phyloP scores from a whole-genome alignment of 2,113 vertebrate genomes.

The Gallinago media region DNA sequence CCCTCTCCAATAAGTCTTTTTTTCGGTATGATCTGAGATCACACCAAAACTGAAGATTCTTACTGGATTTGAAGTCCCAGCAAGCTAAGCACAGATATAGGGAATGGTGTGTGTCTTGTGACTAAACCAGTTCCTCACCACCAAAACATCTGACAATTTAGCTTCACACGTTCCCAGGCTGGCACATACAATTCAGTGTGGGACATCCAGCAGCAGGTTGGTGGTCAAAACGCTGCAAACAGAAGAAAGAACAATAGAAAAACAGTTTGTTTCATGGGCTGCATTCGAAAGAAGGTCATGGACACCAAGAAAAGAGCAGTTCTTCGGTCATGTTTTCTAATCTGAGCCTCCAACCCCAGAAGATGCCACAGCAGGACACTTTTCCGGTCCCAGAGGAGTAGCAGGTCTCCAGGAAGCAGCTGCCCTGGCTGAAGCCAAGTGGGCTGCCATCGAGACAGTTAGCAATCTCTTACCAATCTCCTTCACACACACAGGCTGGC shows the following conservation, averaged over 20 bases:
- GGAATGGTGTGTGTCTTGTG: not conserved
- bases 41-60: not conserved
- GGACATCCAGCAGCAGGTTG: not conserved
- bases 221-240: not conserved
- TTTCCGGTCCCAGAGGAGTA: not conserved
- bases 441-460: not conserved
- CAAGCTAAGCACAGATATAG: not conserved
- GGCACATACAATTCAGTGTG: not conserved
- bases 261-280: not conserved
- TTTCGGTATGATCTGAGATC: not conserved
- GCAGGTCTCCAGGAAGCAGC: not conserved
- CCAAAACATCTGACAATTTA: not conserved
- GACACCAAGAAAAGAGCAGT: not conserved
- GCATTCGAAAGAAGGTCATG: not conserved
- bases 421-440: not conserved
- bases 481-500: not conserved
- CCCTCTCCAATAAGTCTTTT: not conserved
- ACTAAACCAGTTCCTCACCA: not conserved
- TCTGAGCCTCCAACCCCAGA: not conserved
- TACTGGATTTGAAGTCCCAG: not conserved
- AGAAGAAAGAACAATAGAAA: not conserved
- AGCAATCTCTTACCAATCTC: not conserved
- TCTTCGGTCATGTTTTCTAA: not conserved
- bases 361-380: not conserved
- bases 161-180: not conserved